A percentile compares a stretch with the other conserved stretches of the same genome.
Conservation (phyloP, 2,113 vertebrate genomes). For the Peromyscus leucopus region DNA sequence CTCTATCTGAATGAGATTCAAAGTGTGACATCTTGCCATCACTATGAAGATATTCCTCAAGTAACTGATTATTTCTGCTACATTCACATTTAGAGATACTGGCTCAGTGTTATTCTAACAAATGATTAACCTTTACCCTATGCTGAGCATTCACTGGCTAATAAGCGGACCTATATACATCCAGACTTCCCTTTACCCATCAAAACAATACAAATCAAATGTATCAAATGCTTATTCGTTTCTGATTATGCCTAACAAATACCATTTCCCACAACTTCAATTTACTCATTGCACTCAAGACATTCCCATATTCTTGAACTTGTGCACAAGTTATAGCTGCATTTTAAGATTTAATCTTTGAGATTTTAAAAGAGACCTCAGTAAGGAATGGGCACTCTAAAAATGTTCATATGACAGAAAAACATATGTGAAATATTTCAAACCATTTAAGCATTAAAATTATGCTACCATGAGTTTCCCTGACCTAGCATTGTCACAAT, state of each 20-base stretch:
- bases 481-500: neutral
- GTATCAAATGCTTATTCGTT: slow-evolving; percentile 28
- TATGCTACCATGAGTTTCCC: slow-evolving; percentile 12
- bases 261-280: neutral
- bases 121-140: neutral
- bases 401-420: neutral
- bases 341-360: neutral
- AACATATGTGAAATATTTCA: neutral
- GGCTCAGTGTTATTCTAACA: neutral
- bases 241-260: neutral
- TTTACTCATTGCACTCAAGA: slow-evolving; percentile 14
- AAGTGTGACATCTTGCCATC: too few species aligned
- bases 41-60: neutral
- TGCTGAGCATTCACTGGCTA: neutral
- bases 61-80: neutral
- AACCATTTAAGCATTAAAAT: neutral
- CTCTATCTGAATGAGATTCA: neutral
- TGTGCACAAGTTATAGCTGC: neutral
- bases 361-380: neutral
- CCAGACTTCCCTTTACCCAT: neutral
- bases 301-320: neutral
- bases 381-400: neutral
- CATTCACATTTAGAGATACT: neutral
- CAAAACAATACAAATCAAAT: slow-evolving; percentile 27
- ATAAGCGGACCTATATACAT: neutral